These are phyloP conservation scores for Aphis craccivora DNA, from an alignment of 1,140 invertebrate genomes.

Conservation along the genomic window DNA sequence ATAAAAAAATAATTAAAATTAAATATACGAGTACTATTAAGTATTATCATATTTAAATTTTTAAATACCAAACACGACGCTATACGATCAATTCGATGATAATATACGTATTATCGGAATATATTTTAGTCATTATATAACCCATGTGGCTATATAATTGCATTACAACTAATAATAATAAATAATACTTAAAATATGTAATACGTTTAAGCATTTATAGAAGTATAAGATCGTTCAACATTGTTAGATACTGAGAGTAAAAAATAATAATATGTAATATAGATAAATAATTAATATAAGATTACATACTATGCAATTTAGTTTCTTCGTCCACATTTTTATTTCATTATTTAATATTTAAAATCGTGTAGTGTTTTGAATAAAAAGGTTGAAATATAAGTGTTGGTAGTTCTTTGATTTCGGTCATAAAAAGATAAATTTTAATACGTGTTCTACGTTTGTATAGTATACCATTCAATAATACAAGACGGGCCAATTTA, in stretches of 20 bases:
- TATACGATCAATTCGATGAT: background rate
- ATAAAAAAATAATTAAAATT: background rate
- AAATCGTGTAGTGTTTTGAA: no score
- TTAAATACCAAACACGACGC: background rate
- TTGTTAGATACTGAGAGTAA: background rate
- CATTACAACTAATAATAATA: background rate
- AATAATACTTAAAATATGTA: background rate
- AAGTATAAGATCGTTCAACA: background rate
- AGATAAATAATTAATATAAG: no score
- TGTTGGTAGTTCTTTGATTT: no score
- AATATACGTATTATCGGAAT: background rate
- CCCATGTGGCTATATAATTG: background rate
- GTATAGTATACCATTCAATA: no score
- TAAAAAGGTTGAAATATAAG: no score
- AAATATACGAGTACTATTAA: background rate
- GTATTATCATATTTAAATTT: background rate
- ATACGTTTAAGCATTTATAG: background rate
- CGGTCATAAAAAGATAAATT: no score
- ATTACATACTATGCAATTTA: no score
- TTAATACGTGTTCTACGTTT: no score
- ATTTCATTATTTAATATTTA: no score
- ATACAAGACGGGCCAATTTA: no score
- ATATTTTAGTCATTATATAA: background rate
- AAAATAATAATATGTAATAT: no score
- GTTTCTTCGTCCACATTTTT: no score